Evolutionary conservation across 2,113 vertebrate genomes (phyloP), one percentile per base, ranked within the genome.

Genomic region (Taurulus bubalis): DNA sequence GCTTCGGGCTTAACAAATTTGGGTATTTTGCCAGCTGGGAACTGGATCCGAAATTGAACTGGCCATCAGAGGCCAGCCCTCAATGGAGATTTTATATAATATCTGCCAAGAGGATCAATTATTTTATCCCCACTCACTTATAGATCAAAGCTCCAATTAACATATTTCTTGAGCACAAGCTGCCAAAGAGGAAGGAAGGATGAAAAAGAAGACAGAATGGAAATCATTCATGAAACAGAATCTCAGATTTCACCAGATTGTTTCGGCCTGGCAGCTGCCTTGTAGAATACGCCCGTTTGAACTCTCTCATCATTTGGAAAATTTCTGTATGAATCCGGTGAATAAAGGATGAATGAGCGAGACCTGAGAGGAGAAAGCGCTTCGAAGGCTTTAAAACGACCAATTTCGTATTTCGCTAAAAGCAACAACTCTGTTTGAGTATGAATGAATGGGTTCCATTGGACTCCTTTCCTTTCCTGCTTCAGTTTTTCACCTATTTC

Each of bases 401-500:
- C 62, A 71, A 24, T 80, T 79, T 74, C 0, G 22, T 32, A 38
- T 71, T 36, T 68, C 32, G 91, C 90, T 87, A 69, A 90, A 84
- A 91, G 89, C 91, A 91, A 92, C 91, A 89, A 88, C 86, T 90
- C 83, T 65, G 40, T 85, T 80, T 82, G 82, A 91, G 81, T 75
- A 88, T 89, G 87, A 89, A 82, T 88, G 82, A 82, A 80, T 82
- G 68, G 0, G 45, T 85, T 86, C 74, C 28, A 38, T 71, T 30
- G 68, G 62, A 85, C 90, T 84, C 82, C 38, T 80, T 22, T 55
- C 45, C 56, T 74, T 60, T 72, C 38, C 53, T 24, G 42, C 14
- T 59, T 71, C 75, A 62, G 80, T 70, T 51, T 71, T 70, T 51
- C 15, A 55, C 63, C 75, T n/a, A 26, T 4, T 80, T 66, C 36